These are phyloP conservation scores for Hyperopisus bebe DNA, from an alignment of 2,113 vertebrate genomes.

Conservation along the genomic window DNA sequence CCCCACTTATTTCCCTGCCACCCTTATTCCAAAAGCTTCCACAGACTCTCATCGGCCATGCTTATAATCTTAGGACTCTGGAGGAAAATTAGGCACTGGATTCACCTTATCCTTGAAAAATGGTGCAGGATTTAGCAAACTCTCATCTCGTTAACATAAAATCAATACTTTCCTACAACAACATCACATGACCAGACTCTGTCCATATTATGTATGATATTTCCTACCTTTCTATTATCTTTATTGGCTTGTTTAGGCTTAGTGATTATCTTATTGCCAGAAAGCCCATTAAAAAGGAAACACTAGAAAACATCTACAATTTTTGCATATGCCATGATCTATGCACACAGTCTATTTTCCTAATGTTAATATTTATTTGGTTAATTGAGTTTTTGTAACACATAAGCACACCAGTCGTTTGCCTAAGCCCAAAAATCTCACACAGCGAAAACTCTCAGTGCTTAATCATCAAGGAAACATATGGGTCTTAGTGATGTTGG, in stretches of 20 bases:
- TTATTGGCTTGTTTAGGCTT: neutral
- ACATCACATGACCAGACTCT: neutral
- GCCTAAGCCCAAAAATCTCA: neutral
- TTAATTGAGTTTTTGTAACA: neutral
- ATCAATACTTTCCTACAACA: constrained; percentile 6
- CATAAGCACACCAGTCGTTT: neutral
- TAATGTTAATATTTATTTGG: neutral
- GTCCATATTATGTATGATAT: constrained; percentile 5
- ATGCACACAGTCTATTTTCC: neutral
- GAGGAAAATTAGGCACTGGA: neutral
- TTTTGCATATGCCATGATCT: neutral
- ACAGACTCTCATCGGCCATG: neutral
- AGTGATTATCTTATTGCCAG: neutral
- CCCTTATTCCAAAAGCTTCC: constrained; percentile 2
- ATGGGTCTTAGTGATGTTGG: constrained; percentile 2
- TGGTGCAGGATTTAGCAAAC: neutral
- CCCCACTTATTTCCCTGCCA: neutral
- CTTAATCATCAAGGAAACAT: constrained; percentile 1
- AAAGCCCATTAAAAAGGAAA: neutral
- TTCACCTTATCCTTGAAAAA: neutral
- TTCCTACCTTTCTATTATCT: neutral
- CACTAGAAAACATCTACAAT: neutral
- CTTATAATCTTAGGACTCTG: neutral
- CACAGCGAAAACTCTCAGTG: neutral
- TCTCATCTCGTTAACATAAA: neutral